Evolutionary conservation across 2,888 invertebrate genomes (phyloP).

Genomic region (Archaeoteleia sp.): DNA sequence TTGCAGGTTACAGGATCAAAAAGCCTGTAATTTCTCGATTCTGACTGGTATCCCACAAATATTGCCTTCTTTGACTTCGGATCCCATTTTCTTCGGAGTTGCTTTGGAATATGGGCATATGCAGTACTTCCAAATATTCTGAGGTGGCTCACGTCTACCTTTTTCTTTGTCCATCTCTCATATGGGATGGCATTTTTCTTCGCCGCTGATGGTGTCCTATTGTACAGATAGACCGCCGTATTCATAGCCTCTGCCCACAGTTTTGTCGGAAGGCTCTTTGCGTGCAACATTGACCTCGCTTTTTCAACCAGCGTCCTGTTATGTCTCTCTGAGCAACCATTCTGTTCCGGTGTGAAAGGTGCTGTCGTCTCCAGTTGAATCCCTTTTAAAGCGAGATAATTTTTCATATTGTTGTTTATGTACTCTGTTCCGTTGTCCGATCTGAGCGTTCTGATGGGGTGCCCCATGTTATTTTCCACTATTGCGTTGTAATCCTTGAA

Average conservation of each 20-base stretch:
- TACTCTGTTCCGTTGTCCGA: slow-evolving; percentile 30
- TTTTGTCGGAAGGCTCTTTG: slow-evolving; percentile 30
- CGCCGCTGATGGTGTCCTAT: slow-evolving; percentile 27
- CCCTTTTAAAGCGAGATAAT: slow-evolving; percentile 2
- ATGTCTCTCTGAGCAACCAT: slow-evolving; percentile 48
- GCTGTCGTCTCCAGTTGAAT: slow-evolving; percentile 15
- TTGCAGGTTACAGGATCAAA: slow-evolving; percentile 15
- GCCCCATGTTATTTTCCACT: slow-evolving; percentile 17
- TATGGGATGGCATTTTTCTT: slow-evolving; percentile 33
- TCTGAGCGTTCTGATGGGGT: slow-evolving; percentile 16
- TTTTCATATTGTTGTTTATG: slow-evolving; percentile 15
- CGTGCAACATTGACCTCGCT: slow-evolving; percentile 38
- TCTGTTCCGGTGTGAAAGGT: slow-evolving; percentile 46
- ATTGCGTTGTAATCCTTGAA: slow-evolving; percentile 21
- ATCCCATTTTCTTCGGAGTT: slow-evolving; percentile 31
- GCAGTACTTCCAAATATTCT: slow-evolving; percentile 23
- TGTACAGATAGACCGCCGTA: slow-evolving; percentile 31
- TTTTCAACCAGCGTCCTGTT: slow-evolving; percentile 47
- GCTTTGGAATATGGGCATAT: slow-evolving; percentile 29
- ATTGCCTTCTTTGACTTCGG: slow-evolving; percentile 23
- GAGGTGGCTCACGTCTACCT: slow-evolving; percentile 2
- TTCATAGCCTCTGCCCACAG: slow-evolving; percentile 52
- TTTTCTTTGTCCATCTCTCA: slow-evolving; percentile 30
- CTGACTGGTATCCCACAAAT: slow-evolving; percentile 31
- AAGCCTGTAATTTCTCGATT: slow-evolving; percentile 30